phyloP scores from a whole-genome alignment of 2,797 vertebrate genomes.

The Macropodus opercularis region DNA sequence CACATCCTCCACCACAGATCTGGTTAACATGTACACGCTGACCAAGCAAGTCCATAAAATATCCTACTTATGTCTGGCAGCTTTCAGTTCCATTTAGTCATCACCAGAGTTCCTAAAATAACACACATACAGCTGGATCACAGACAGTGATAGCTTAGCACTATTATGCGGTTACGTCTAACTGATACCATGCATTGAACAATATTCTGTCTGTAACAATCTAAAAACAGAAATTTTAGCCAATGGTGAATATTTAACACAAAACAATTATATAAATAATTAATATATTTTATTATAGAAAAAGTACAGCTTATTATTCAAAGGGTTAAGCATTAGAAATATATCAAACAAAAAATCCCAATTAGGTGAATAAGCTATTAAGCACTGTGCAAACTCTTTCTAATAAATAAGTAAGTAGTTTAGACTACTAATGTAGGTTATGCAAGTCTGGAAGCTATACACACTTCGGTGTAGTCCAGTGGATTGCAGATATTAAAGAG shows the following conservation, averaged over 20 bases:
- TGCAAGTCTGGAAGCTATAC: not conserved
- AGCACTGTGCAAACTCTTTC: not conserved
- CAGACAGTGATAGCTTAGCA: not conserved
- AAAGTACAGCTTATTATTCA: no score
- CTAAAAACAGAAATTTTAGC: not conserved
- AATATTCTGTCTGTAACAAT: not conserved
- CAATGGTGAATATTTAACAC: not conserved
- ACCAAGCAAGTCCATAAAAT: constrained; percentile 49
- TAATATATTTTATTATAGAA: no score
- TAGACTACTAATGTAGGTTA: not conserved
- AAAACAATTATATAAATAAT: no score
- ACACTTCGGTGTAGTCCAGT: constrained; percentile 2
- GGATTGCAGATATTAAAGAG: not conserved
- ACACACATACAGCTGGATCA: not conserved
- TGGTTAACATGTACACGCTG: constrained; percentile 57
- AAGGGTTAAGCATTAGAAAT: no score
- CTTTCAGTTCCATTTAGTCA: constrained; percentile 13
- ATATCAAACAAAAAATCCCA: not conserved
- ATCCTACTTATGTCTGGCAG: constrained; percentile 19
- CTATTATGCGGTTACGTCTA: not conserved
- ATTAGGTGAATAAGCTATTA: not conserved
- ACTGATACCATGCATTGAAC: not conserved
- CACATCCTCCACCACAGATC: constrained; percentile 48
- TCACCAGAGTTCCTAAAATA: constrained; percentile 9
- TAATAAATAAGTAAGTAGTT: not conserved